Base-by-base conservation (phyloP, 2,888 invertebrate species). In the Sesia apiformis region DNA sequence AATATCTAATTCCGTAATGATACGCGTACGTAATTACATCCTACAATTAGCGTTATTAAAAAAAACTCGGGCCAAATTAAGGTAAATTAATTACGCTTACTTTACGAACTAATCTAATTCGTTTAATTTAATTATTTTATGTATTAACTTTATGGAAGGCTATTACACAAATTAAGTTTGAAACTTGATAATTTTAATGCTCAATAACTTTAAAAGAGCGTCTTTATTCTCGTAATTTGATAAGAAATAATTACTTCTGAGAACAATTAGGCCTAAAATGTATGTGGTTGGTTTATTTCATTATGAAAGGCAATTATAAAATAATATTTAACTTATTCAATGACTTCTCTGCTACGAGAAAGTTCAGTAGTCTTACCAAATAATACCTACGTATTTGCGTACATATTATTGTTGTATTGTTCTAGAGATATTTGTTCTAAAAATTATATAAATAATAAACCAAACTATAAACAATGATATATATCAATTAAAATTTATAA, bases 41-140 rank as follows among this genome's bases (percentile, higher is more conserved):
- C 61, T 54, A 69, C 74, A 74, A 75, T 74, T 74, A 71, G 60
- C 58, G 64, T 65, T 72, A 70, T 71, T 72, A 71, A 46, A 52
- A 70, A 69, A 67, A 70, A 70, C 63, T 64, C 63, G 63, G 65
- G 64, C 65, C 65, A 69, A 70, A 69, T 72, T 62, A 65, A 65
- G 55, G 59, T 61, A 63, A 69, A 69, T 67, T 73, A 72, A 69
- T 70, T 67, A 68, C 65, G 60, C 60, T 66, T 63, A 67, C 64
- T 67, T 74, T 67, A 72, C 63, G 60, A 69, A 68, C 64, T 73
- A 72, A 74, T 72, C 66, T 66, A 69, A 63, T 60, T 52, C 55
- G 50, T 58, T 56, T 50, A 55, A 52, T 54, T 72, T 61, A 65
- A 65, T 67, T 64, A 63, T 60, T 58, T 58, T 57, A 61, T 62